phyloP scores from a whole-genome alignment of 2,888 invertebrate genomes.

The Cosmorhoe ocellata region DNA sequence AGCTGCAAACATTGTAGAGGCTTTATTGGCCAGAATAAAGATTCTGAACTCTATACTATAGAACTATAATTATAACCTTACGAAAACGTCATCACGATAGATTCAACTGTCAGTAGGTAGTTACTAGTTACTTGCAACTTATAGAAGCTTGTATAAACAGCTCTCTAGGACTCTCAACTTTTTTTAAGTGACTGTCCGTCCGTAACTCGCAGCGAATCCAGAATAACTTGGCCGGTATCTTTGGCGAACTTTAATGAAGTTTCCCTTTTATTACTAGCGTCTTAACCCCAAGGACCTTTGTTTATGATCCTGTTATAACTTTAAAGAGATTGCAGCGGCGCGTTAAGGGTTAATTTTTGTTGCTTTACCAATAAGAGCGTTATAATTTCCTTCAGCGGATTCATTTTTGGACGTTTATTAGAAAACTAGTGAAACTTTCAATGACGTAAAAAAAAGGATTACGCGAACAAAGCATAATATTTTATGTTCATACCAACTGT shows the following conservation, averaged over 20 bases:
- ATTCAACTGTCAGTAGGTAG: too few relatives aligned
- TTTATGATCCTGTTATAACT: constrained; percentile 74
- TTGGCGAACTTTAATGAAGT: constrained; percentile 74
- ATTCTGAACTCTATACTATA: too few relatives aligned
- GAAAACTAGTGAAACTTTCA: too few relatives aligned
- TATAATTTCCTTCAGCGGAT: constrained; percentile 32
- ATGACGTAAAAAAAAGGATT: too few relatives aligned
- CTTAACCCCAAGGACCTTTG: constrained; percentile 67
- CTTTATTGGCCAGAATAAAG: too few relatives aligned
- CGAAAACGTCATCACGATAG: too few relatives aligned
- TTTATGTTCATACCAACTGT: too few relatives aligned
- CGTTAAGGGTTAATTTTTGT: constrained; percentile 41
- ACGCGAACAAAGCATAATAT: too few relatives aligned
- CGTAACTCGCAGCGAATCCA: constrained; percentile 44
- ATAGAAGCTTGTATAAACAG: too few relatives aligned
- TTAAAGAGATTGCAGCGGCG: constrained; percentile 62
- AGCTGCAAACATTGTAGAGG: too few relatives aligned
- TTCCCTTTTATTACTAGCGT: constrained; percentile 69
- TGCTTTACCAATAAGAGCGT: constrained; percentile 38
- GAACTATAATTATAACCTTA: too few relatives aligned
- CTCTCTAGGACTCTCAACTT: not conserved
- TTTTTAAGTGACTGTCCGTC: constrained; percentile 35
- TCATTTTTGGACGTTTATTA: constrained; percentile 19
- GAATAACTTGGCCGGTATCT: constrained; percentile 63
- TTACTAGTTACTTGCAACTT: too few relatives aligned